phyloP scores from a whole-genome alignment of 2,888 invertebrate genomes.

The Mesorhabditis belari region DNA sequence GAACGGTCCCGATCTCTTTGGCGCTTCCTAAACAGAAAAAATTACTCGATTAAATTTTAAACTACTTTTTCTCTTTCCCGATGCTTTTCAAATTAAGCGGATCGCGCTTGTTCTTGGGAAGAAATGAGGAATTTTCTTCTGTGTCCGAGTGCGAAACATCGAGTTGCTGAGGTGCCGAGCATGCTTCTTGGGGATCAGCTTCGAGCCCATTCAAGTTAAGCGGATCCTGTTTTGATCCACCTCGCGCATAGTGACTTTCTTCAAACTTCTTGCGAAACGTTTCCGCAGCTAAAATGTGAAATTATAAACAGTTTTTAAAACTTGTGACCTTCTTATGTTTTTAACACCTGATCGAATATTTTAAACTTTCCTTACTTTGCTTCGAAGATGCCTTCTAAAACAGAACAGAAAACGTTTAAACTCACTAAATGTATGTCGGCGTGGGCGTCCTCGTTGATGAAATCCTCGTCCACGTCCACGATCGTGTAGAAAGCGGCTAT shows the following conservation, averaged over 20 bases:
- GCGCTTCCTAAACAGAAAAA: not conserved
- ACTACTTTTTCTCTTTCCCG: not conserved
- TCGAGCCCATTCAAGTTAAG: constrained; percentile 8
- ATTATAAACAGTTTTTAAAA: not conserved
- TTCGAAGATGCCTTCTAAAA: too few species aligned
- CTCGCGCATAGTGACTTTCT: constrained; percentile 9
- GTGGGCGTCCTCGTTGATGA: not conserved
- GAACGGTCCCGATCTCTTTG: not conserved
- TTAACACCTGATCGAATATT: too few species aligned
- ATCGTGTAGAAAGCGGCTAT: not conserved
- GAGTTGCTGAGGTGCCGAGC: not conserved
- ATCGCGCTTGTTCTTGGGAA: not conserved
- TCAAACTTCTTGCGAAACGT: not conserved
- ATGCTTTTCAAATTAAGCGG: not conserved
- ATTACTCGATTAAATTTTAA: not conserved
- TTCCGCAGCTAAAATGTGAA: not conserved
- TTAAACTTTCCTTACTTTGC: too few species aligned
- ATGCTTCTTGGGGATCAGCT: not conserved
- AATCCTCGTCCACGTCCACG: not conserved
- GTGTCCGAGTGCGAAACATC: not conserved
- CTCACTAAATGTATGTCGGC: not conserved
- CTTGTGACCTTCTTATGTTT: too few species aligned
- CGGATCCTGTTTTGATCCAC: constrained; percentile 15
- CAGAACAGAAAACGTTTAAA: too few species aligned
- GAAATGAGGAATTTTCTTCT: not conserved